These are phyloP conservation scores for Etheostoma cragini DNA, from an alignment of 2,113 vertebrate species.

Conservation along the genomic window DNA sequence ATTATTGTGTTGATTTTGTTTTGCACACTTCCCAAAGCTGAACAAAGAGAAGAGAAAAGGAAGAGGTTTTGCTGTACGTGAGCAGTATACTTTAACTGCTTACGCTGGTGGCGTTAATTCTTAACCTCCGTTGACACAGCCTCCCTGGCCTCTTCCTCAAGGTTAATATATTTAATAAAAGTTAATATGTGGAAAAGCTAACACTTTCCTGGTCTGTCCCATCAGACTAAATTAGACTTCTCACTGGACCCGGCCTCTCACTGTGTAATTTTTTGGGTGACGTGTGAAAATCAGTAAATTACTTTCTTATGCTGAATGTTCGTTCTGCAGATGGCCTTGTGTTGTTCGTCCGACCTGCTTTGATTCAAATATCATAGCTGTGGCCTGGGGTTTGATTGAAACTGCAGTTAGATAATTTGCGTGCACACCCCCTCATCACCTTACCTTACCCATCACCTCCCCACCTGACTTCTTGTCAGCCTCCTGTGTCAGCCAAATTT, in stretches of 20 bases:
- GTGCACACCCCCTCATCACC: slow-evolving; percentile 23
- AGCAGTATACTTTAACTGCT: slow-evolving; percentile 46
- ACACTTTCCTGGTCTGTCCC: slow-evolving; percentile 61
- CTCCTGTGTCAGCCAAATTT: slow-evolving; percentile 26
- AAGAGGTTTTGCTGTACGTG: slow-evolving; percentile 28
- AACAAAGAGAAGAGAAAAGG: slow-evolving; percentile 51
- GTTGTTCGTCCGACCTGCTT: slow-evolving; percentile 70
- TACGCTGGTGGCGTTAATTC: slow-evolving; percentile 74
- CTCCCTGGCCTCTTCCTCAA: slow-evolving; percentile 74
- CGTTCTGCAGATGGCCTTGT: slow-evolving; percentile 52
- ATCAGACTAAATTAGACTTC: slow-evolving; percentile 75
- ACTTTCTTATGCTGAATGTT: slow-evolving; percentile 82
- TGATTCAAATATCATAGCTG: slow-evolving; percentile 48
- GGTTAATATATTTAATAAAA: slow-evolving; percentile 82
- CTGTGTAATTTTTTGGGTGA: slow-evolving; percentile 62
- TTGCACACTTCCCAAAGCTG: slow-evolving; percentile 51
- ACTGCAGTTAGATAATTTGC: slow-evolving; percentile 35
- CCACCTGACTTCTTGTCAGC: slow-evolving; percentile 4
- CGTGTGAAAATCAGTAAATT: slow-evolving; percentile 77
- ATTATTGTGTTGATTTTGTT: slow-evolving; percentile 79
- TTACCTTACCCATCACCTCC: slow-evolving; percentile 24
- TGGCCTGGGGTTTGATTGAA: slow-evolving; percentile 19
- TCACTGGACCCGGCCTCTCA: slow-evolving; percentile 53
- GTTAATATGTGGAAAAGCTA: slow-evolving; percentile 76
- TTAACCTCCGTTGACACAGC: slow-evolving; percentile 73